These are phyloP conservation scores for Candoia aspera DNA, from an alignment of 2,113 vertebrate species.

Conservation along the genomic window DNA sequence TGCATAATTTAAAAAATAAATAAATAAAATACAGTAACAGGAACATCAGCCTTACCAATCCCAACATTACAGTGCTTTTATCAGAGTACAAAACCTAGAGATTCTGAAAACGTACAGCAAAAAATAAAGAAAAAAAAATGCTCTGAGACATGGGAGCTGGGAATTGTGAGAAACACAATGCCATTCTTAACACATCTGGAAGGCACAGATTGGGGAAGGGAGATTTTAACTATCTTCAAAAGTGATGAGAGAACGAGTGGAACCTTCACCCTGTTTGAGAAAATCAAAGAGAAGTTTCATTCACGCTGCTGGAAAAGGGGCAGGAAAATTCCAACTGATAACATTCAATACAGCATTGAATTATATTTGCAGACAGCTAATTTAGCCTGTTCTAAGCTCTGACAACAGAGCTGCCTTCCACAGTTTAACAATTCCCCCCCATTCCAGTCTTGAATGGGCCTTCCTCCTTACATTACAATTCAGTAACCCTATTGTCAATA, in stretches of 20 bases:
- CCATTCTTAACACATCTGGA: background rate
- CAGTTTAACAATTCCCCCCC: background rate
- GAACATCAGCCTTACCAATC: background rate
- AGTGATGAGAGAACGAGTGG: background rate
- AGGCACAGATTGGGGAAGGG: background rate
- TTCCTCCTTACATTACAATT: background rate
- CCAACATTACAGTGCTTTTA: background rate
- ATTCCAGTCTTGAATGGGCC: background rate
- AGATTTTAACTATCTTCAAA: slow-evolving; percentile 1
- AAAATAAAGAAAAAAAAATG: background rate
- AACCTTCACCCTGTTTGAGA: background rate
- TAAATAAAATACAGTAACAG: background rate
- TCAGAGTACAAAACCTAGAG: background rate
- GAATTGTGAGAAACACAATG: background rate
- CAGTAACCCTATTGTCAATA: background rate
- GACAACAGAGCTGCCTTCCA: background rate
- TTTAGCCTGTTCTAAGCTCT: background rate
- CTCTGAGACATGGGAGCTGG: background rate
- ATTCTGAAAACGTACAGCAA: background rate
- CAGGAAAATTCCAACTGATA: background rate
- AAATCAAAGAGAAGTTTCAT: background rate
- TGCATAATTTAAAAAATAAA: background rate
- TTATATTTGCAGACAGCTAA: background rate
- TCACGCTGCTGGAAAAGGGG: background rate
- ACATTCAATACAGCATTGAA: background rate